These are phyloP conservation scores for Apamea monoglypha DNA, from an alignment of 2,888 invertebrate species.

Conservation along the genomic window DNA sequence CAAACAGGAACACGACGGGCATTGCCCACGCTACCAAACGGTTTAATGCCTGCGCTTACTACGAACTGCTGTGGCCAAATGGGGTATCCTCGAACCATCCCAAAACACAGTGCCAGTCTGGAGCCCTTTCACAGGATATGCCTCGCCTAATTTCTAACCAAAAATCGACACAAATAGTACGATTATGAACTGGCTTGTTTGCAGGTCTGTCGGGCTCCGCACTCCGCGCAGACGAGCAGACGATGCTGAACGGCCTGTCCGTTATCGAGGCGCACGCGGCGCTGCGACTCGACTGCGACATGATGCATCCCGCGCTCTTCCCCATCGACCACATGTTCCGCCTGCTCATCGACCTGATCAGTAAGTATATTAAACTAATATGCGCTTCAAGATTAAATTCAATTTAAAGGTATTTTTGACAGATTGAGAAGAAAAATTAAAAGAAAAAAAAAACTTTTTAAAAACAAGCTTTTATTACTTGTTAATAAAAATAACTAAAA, in stretches of 20 bases:
- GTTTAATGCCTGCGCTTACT: background rate
- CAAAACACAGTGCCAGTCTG: background rate
- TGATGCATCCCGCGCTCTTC: constrained; percentile 94
- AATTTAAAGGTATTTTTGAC: background rate
- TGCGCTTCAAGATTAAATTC: background rate
- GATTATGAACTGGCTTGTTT: background rate
- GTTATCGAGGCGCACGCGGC: constrained; percentile 93
- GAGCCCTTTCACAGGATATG: background rate
- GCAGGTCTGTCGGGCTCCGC: constrained; percentile 75
- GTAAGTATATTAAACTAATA: constrained; percentile 80
- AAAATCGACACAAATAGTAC: background rate
- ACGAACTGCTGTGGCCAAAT: no score
- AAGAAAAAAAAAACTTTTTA: no score
- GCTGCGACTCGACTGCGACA: constrained; percentile 86
- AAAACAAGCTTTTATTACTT: no score
- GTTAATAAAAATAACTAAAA: no score
- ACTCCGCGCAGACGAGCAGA: constrained; percentile 86
- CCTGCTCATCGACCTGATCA: constrained; percentile 94
- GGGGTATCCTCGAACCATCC: no score
- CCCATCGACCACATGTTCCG: constrained; percentile 96
- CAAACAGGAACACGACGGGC: no score
- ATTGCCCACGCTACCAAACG: no score
- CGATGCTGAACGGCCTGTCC: constrained; percentile 88
- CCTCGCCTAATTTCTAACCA: background rate
- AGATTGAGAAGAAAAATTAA: background rate